Evolutionary conservation across 2,113 vertebrate genomes (phyloP).

Genomic region (Phrynosoma platyrhinos): DNA sequence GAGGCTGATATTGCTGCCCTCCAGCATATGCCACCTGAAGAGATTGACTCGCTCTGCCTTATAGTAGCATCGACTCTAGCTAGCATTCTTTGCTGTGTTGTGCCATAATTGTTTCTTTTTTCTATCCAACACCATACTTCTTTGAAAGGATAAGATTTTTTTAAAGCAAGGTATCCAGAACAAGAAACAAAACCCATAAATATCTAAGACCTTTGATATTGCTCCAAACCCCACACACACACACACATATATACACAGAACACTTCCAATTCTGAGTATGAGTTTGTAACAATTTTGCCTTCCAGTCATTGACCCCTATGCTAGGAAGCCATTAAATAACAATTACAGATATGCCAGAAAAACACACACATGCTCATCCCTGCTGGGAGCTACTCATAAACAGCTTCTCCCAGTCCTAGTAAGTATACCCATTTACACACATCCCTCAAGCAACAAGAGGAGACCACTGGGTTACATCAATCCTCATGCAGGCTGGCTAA

Average conservation of each 20-base stretch:
- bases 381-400: conserved; percentile 53
- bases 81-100: too few species aligned
- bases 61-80: too few species aligned
- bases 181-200: background rate
- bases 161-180: background rate
- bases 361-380: conserved; percentile 55
- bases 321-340: conserved; percentile 56
- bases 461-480: conserved; percentile 5
- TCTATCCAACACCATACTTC: background rate
- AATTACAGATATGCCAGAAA: conserved; percentile 59
- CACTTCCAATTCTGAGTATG: background rate
- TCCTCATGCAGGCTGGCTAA: conserved; percentile 42
- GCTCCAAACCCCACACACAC: conserved; percentile 12
- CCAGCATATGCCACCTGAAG: too few species aligned
- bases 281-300: conserved; percentile 39
- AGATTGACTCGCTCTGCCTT: too few species aligned
- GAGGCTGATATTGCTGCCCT: too few species aligned
- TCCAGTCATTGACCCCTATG: conserved; percentile 49
- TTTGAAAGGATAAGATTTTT: background rate
- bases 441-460: conserved; percentile 50
- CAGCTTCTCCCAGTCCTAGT: conserved; percentile 43
- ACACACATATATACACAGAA: conserved; percentile 29
- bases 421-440: background rate
- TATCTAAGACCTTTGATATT: conserved; percentile 19
- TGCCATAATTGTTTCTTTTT: too few species aligned